These are phyloP conservation scores for Oreochromis grahami DNA, from an alignment of 2,797 vertebrate genomes.

Conservation along the genomic window DNA sequence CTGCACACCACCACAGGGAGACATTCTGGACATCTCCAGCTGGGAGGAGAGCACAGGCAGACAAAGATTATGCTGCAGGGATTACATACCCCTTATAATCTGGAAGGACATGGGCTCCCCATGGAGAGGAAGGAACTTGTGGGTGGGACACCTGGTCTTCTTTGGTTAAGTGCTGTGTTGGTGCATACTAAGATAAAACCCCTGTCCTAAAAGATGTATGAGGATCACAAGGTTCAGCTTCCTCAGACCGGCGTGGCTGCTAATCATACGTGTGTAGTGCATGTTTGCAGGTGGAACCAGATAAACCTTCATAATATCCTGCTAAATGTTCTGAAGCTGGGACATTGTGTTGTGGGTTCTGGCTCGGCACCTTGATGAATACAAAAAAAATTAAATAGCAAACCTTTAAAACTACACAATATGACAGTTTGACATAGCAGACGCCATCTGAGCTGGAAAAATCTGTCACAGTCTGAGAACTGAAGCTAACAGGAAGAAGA, in stretches of 20 bases:
- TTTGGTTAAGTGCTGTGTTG: background rate
- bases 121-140: background rate
- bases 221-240: background rate
- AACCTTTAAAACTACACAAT: background rate
- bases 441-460: background rate
- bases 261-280: background rate
- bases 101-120: background rate
- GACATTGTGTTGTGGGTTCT: background rate
- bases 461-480: background rate
- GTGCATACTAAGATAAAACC: background rate
- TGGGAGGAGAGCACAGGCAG: background rate
- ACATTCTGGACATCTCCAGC: background rate
- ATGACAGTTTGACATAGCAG: background rate
- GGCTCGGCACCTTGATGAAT: background rate
- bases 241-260: accelerated
- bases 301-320: background rate
- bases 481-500: background rate
- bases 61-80: background rate
- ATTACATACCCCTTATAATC: background rate
- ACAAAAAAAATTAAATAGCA: background rate
- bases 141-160: background rate
- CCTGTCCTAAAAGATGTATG: background rate
- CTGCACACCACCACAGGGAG: background rate
- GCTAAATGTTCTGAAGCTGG: background rate
- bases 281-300: background rate